Percentiles rank a stretch among this genome's conserved stretches.
phyloP scores from a whole-genome alignment of 2,888 invertebrate species.

The Agriopis leucophaearia region DNA sequence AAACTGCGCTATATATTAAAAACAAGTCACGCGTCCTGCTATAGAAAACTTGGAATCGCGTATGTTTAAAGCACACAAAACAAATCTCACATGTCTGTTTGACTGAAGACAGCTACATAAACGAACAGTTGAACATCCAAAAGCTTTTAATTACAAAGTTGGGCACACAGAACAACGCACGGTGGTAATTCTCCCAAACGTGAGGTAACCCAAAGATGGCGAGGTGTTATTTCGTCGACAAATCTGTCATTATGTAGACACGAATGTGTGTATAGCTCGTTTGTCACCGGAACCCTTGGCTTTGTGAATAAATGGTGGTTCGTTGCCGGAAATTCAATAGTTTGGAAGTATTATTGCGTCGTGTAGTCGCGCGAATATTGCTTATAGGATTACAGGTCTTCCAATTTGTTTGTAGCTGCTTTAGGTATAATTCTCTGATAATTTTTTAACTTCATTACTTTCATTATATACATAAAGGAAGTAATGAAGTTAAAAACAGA shows the following conservation, averaged over 20 bases:
- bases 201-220: conserved; percentile 3
- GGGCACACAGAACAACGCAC: background rate
- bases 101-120: background rate
- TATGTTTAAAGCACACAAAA: background rate
- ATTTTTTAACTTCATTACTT: background rate
- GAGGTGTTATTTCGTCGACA: conserved; percentile 27
- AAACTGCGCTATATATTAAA: no score
- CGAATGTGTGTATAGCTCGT: conserved; percentile 17
- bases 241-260: conserved; percentile 32
- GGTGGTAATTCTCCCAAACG: conserved; percentile 1
- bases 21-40: no score
- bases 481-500: no score
- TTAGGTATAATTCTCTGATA: background rate
- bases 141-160: conserved; percentile 23
- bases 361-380: conserved; percentile 1
- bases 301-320: conserved; percentile 29
- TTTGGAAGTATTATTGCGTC: conserved; percentile 5
- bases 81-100: background rate
- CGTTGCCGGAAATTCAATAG: conserved; percentile 17
- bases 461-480: no score
- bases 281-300: conserved; percentile 31
- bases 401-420: background rate
- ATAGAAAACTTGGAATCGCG: no score
- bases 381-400: background rate
- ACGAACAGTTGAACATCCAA: background rate